These are phyloP conservation scores for Hyppa rectilinea DNA, from an alignment of 2,888 invertebrate genomes.

Conservation along the genomic window DNA sequence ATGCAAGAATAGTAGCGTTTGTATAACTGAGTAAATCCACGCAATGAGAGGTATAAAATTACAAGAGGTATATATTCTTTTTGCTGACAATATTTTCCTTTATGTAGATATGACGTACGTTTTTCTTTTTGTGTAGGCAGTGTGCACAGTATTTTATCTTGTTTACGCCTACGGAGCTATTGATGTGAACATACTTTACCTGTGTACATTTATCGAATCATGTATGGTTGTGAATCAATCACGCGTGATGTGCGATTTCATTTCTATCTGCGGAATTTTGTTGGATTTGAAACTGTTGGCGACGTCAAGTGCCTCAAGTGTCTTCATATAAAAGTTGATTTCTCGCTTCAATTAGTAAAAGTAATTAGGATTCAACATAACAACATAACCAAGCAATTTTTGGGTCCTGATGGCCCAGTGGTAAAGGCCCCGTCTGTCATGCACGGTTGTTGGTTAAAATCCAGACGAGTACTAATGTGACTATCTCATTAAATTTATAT, in stretches of 20 bases:
- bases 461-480: neutral
- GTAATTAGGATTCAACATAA: too few relatives aligned
- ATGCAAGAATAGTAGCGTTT: constrained; percentile 72
- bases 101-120: constrained; percentile 43
- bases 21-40: constrained; percentile 77
- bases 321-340: neutral
- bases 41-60: constrained; percentile 77
- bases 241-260: constrained; percentile 45
- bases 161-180: constrained; percentile 23
- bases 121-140: constrained; percentile 29
- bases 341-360: neutral
- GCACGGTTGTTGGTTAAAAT: neutral
- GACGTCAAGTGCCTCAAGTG: neutral
- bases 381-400: too few relatives aligned
- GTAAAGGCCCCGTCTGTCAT: neutral
- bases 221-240: constrained; percentile 31
- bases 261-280: constrained; percentile 51
- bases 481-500: too few relatives aligned
- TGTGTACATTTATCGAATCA: constrained; percentile 20
- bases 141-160: constrained; percentile 18
- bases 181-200: neutral
- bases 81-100: constrained; percentile 48
- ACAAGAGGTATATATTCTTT: constrained; percentile 48
- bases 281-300: constrained; percentile 6
- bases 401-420: neutral